These are phyloP conservation scores for Parapsyche elsis DNA, from an alignment of 1,140 invertebrate species.

Conservation along the genomic window DNA sequence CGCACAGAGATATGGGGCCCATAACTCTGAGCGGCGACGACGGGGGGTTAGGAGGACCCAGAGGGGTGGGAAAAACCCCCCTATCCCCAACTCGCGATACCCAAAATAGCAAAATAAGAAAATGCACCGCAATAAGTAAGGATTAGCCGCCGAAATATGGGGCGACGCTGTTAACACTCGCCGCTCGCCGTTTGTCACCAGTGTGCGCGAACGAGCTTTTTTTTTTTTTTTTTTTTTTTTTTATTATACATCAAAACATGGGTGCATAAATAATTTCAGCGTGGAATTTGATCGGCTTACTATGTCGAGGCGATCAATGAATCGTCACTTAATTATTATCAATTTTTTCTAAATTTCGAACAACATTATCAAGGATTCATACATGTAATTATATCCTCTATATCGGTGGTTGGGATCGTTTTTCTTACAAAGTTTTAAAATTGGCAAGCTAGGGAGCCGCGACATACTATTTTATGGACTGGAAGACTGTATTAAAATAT, in stretches of 20 bases:
- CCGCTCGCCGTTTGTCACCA: conserved; percentile 15
- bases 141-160: conserved; percentile 50
- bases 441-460: too few relatives aligned
- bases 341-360: too few relatives aligned
- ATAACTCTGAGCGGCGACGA: conserved; percentile 45
- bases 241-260: neutral
- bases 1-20: conserved; percentile 45
- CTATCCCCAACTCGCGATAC: neutral
- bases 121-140: conserved; percentile 52
- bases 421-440: too few relatives aligned
- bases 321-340: too few relatives aligned
- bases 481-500: too few relatives aligned
- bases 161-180: conserved; percentile 7
- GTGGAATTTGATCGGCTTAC: neutral
- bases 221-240: conserved; percentile 17
- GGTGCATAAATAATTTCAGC: neutral
- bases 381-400: too few relatives aligned
- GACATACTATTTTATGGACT: too few relatives aligned
- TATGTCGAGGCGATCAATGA: too few relatives aligned
- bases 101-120: conserved; percentile 44
- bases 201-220: neutral
- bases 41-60: neutral
- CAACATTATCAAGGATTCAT: too few relatives aligned
- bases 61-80: neutral
- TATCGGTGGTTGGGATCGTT: too few relatives aligned